Evolutionary conservation across 2,888 invertebrate species (phyloP).

Genomic region (Clepsis dumicolana): DNA sequence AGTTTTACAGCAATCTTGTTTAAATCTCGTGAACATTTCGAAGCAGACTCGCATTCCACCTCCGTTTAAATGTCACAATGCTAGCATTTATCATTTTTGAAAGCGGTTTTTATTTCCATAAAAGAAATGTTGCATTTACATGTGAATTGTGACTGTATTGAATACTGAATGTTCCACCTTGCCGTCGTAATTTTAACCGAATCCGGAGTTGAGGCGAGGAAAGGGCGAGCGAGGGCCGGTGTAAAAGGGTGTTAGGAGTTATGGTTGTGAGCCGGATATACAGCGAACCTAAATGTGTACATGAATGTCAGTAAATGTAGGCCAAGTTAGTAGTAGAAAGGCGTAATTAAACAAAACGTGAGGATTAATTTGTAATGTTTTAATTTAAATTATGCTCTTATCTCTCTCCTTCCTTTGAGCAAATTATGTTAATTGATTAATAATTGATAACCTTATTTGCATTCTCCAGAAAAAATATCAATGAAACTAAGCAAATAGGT

Average conservation of each 20-base stretch:
- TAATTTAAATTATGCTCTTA: no score
- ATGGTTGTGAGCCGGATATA: constrained; percentile 41
- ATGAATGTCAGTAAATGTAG: constrained; percentile 22
- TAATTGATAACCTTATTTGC: not conserved
- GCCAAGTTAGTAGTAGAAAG: not conserved
- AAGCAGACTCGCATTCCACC: not conserved
- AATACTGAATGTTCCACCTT: constrained; percentile 33
- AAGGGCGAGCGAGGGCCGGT: constrained; percentile 17
- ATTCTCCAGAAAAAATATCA: not conserved
- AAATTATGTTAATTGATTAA: not conserved
- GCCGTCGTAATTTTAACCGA: constrained; percentile 35
- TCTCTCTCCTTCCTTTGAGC: no score
- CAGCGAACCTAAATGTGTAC: constrained; percentile 25
- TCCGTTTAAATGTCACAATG: constrained; percentile 9
- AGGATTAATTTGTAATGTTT: no score
- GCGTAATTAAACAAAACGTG: not conserved
- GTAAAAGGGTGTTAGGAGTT: constrained; percentile 14
- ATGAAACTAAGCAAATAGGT: not conserved
- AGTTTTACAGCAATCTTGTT: not conserved
- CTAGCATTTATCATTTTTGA: constrained; percentile 30
- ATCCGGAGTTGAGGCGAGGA: constrained; percentile 25
- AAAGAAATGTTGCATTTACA: constrained; percentile 34
- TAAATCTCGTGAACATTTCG: not conserved
- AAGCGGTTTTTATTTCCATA: constrained; percentile 25
- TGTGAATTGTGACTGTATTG: constrained; percentile 39